These are phyloP conservation scores for Pharmacophagus antenor DNA, from an alignment of 2,888 invertebrate genomes.

Conservation along the genomic window DNA sequence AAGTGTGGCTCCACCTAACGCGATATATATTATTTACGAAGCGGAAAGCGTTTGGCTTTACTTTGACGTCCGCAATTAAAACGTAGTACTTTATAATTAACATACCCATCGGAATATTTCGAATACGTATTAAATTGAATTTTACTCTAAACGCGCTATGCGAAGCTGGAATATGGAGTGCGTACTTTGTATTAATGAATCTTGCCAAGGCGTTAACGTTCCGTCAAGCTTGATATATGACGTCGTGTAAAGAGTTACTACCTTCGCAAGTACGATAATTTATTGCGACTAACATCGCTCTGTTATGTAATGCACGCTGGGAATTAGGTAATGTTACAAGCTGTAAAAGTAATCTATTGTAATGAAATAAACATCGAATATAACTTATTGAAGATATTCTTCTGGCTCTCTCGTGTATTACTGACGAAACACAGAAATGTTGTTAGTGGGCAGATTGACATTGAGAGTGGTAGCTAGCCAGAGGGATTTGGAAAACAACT, in stretches of 20 bases:
- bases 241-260: constrained; percentile 19
- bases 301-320: background rate
- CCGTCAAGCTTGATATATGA: constrained; percentile 23
- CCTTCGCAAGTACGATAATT: constrained; percentile 10
- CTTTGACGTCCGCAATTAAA: background rate
- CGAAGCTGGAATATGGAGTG: background rate
- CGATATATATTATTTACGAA: no score
- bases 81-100: background rate
- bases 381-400: no score
- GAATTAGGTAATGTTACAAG: background rate
- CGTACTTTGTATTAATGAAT: constrained; percentile 11
- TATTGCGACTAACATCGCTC: background rate
- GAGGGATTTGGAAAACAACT: no score
- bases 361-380: no score
- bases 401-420: no score
- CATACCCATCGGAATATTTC: background rate
- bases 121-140: background rate
- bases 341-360: background rate
- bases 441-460: no score
- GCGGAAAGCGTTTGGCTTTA: background rate
- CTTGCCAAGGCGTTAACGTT: constrained; percentile 22
- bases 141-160: background rate
- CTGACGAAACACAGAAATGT: no score
- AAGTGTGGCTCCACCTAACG: no score
- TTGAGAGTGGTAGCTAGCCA: no score